Evolutionary conservation across 1,140 invertebrate genomes (phyloP), one percentile per base, ranked within the genome.

Genomic region (Helicoverpa zea): DNA sequence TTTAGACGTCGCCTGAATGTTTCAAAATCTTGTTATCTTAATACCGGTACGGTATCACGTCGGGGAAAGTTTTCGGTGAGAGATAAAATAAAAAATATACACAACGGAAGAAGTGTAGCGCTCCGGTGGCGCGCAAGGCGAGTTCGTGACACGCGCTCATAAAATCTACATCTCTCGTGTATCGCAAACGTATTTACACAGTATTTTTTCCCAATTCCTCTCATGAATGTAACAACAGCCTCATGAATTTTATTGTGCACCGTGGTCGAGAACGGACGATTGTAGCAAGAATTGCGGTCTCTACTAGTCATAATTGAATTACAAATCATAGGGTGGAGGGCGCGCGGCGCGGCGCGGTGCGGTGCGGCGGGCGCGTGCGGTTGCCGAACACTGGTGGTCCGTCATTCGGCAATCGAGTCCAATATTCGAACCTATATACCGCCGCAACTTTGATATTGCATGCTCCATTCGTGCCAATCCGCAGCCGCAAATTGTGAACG

Each of bases 161-260:
- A 82, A 85, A 80, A 84, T 87, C 78, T 82, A 86, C 81, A 83
- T 82, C 75, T 80, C 72, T 61, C 79, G 78, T 82, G 75, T 81
- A 83, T 82, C 30, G 78, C 58, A 68, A 73, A 79, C 81, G 78
- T 85, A 85, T 85, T 86, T 83, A 86, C 81, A 84, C 81, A 52
- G 83, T 84, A 85, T 88, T 87, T 85, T 86, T 84, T 82, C 81
- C 77, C 80, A 84, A 85, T 87, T 83, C 74, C 70, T 73, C 82
- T 87, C 84, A 87, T 84, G 85, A 87, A 86, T 84, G 82, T 88
- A 88, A 87, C 85, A 86, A 81, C 72, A 83, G 79, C 30, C 84
- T 88, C 87, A 88, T 88, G 87, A 88, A 88, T 88, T 87, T 88
- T 88, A 88, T 88, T 88, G 83, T 81, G 72, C 52, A 29, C 73